Percentiles rank a stretch among this genome's conserved stretches.
These are phyloP conservation scores for Henricia sp. DNA, from an alignment of 53 echinoderm and acorn worm genomes.

Conservation along the genomic window DNA sequence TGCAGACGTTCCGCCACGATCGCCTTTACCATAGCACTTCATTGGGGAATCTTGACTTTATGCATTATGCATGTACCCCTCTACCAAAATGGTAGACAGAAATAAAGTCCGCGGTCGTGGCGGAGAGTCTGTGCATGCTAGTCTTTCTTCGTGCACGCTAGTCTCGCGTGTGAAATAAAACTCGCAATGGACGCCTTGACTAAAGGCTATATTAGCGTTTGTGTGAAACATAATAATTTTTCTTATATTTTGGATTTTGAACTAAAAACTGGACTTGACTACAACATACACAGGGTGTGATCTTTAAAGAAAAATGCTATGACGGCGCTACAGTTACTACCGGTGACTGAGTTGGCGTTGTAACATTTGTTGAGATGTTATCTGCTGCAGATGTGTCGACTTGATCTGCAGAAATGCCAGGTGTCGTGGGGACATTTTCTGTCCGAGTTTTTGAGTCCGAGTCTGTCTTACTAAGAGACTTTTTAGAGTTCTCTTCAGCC, in stretches of 20 bases:
- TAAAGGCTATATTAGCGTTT: no score
- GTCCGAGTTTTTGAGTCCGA: neutral
- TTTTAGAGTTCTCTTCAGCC: neutral
- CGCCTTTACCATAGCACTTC: no score
- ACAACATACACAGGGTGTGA: neutral
- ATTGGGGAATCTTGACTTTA: no score
- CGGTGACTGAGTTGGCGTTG: slow-evolving; percentile 7
- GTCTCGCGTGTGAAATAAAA: no score
- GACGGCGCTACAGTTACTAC: slow-evolving; percentile 36
- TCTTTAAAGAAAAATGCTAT: neutral
- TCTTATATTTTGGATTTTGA: slow-evolving; percentile 9
- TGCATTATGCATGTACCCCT: no score
- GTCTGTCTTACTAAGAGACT: slow-evolving; percentile 18
- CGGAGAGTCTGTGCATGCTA: no score
- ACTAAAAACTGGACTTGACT: neutral
- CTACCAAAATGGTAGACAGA: no score
- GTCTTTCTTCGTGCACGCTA: no score
- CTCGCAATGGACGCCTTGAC: no score
- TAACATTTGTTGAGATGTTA: slow-evolving; percentile 2
- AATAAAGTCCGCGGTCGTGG: no score
- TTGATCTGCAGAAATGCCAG: neutral
- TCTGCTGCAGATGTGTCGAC: slow-evolving; percentile 9
- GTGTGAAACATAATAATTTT: no score
- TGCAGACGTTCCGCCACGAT: no score
- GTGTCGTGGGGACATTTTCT: neutral